Base-by-base conservation (phyloP, 2,113 vertebrate genomes). In the Nerophis lumbriciformis region DNA sequence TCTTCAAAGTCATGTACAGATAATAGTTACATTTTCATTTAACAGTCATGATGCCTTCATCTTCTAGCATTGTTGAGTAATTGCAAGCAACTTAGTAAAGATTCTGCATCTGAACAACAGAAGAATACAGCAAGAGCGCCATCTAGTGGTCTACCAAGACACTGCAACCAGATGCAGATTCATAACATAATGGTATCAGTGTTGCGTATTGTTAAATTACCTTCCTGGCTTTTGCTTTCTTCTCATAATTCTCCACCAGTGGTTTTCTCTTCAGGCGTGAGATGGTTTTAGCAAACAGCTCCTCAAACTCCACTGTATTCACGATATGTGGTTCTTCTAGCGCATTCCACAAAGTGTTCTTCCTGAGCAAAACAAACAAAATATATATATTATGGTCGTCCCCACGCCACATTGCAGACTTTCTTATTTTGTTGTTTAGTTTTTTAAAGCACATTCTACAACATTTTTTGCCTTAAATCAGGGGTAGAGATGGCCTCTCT, bases 241-340 rank as follows among this genome's bases (percentile, higher is more conserved):
- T 95, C 79, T 94, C 92, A 0, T 93, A 98, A 9, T 91, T 83
- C 54, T 97, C 94, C 19, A 94, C 92, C 52, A 98, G 89, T 5
- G 92, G 93, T 77, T 96, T 99, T 87, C 89, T 94, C 88, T 94
- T 97, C 80, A 90, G 88, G 73, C 92, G 92, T 74, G 89, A 78
- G 60, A 79, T 91, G 68, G 90, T 89, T 92, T 98, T 99, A 75
- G 93, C 92, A 71, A 99, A 99, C 45, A 99, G 91, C 70, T 95
- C 93, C 66, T 98, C 96, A 90, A 99, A 98, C 78, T 97, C 94
- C 10, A 75, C 83, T 62, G 93, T 66, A 59, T 97, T 93, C 55
- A 82, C 86, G 77, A 99, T 92, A 61, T 86, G 72, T 77, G 93
- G 93, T 75, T 98, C 96, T 85, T 94, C 89, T 71, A 99, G 85